Evolutionary conservation across 2,888 invertebrate species (phyloP).

Genomic region (Drosophila pseudotalamancana): DNA sequence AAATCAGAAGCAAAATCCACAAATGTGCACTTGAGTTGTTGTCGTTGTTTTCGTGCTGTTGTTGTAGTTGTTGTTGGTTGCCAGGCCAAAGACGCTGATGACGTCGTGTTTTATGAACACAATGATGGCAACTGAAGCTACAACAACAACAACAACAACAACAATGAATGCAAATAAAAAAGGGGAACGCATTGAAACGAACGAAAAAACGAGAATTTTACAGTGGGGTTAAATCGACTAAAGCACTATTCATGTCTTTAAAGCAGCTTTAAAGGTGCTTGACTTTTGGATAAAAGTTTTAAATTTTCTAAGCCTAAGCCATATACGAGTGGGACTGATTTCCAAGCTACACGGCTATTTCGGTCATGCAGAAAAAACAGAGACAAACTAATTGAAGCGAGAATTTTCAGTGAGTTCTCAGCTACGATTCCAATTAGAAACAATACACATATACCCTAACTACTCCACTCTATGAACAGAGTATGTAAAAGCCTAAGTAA

Average conservation of each 20-base stretch:
- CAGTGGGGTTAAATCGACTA: background rate
- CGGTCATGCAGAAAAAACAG: no score
- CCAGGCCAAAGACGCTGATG: slow-evolving; percentile 62
- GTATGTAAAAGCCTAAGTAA: no score
- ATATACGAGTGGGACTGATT: no score
- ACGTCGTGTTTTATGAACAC: slow-evolving; percentile 66
- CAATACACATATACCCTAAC: no score
- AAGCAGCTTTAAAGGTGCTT: no score
- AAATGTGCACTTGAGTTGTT: slow-evolving; percentile 69
- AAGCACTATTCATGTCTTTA: background rate
- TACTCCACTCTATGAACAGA: no score
- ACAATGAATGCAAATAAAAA: slow-evolving; percentile 40
- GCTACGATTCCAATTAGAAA: no score
- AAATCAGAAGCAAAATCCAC: slow-evolving; percentile 70
- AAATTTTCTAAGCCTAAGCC: no score
- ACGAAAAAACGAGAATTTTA: background rate
- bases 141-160: slow-evolving; percentile 31
- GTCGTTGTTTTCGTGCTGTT: no score
- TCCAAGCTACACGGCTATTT: no score
- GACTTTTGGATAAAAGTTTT: background rate
- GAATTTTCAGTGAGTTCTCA: no score
- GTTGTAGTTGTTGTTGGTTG: slow-evolving; percentile 18
- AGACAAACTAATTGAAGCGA: no score
- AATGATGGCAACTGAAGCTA: slow-evolving; percentile 55
- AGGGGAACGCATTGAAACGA: slow-evolving; percentile 22